Percentiles rank a stretch among this genome's conserved stretches.
Conservation (phyloP, 2,888 invertebrate genomes). For the Drosophila longiperda region DNA sequence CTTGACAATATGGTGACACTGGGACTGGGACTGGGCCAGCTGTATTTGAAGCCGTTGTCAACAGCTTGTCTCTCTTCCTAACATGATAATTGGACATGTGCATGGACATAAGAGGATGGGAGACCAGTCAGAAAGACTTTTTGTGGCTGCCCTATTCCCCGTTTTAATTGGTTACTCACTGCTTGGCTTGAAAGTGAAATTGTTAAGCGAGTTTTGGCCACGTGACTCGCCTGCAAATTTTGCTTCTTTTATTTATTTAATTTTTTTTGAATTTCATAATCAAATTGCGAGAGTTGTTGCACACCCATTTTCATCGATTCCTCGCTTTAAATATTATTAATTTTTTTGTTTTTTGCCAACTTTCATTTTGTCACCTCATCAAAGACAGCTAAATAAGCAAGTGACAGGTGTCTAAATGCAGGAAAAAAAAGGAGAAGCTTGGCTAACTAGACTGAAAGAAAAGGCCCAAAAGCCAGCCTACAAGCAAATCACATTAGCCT, state of each 20-base stretch:
- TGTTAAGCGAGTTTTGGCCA: slow-evolving; percentile 46
- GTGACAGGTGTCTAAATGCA: slow-evolving; percentile 38
- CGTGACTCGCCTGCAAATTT: slow-evolving; percentile 53
- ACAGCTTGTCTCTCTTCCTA: slow-evolving; percentile 50
- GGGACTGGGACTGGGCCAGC: slow-evolving; percentile 52
- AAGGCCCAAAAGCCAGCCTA: slow-evolving; percentile 20
- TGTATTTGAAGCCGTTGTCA: slow-evolving; percentile 37
- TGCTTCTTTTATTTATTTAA: slow-evolving; percentile 34
- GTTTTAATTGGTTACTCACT: slow-evolving; percentile 61
- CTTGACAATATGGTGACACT: slow-evolving; percentile 48
- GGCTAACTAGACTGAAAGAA: slow-evolving; percentile 33
- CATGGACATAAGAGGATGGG: slow-evolving; percentile 64
- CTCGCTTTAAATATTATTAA: slow-evolving; percentile 44
- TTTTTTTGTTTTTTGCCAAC: slow-evolving; percentile 50
- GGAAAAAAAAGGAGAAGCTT: slow-evolving; percentile 13
- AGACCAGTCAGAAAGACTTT: slow-evolving; percentile 36
- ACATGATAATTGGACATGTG: slow-evolving; percentile 78
- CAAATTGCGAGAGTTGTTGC: slow-evolving; percentile 47
- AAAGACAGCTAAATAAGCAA: slow-evolving; percentile 21
- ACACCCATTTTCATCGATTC: slow-evolving; percentile 43
- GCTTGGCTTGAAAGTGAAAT: slow-evolving; percentile 66
- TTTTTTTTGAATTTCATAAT: slow-evolving; percentile 48
- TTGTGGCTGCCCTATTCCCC: slow-evolving; percentile 60
- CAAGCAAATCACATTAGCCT: slow-evolving; percentile 58
- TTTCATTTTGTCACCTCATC: slow-evolving; percentile 67